Conservation (phyloP, 64 coral and sea anemone genomes). For the Montipora foliosa region DNA sequence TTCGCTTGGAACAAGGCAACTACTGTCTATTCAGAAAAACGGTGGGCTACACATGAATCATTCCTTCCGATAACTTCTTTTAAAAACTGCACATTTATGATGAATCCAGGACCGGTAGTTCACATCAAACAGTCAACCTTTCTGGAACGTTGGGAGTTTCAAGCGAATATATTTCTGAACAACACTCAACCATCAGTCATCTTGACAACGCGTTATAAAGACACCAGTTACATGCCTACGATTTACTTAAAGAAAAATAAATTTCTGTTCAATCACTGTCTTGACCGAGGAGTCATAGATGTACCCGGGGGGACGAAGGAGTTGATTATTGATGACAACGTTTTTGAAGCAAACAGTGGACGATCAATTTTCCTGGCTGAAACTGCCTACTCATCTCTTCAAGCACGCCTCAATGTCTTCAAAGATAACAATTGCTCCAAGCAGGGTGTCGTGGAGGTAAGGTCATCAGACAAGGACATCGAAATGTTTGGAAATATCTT, state of each 20-base stretch:
- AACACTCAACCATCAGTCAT: constrained; percentile 21
- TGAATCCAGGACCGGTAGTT: constrained; percentile 8
- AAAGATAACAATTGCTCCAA: constrained; percentile 23
- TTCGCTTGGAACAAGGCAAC: constrained; percentile 2
- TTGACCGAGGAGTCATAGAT: constrained; percentile 60
- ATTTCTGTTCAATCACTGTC: constrained; percentile 60
- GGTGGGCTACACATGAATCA: neutral
- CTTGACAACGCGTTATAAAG: neutral
- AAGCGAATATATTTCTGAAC: neutral
- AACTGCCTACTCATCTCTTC: neutral
- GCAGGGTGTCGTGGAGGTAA: constrained; percentile 47
- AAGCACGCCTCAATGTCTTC: constrained; percentile 53
- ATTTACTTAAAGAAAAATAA: constrained; percentile 40
- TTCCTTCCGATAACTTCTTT: neutral
- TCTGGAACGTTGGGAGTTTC: constrained; percentile 14
- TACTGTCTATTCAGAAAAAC: neutral
- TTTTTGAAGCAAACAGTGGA: constrained; percentile 67
- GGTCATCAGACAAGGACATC: constrained; percentile 40
- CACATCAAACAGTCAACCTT: neutral
- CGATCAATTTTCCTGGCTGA: constrained; percentile 30
- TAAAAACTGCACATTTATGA: constrained; percentile 33
- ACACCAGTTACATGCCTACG: neutral
- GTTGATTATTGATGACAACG: constrained; percentile 39
- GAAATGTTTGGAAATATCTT: constrained; percentile 57
- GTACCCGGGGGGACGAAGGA: neutral